Conservation (phyloP, 2,888 invertebrate genomes). For the Dicranocentrus wangi region DNA sequence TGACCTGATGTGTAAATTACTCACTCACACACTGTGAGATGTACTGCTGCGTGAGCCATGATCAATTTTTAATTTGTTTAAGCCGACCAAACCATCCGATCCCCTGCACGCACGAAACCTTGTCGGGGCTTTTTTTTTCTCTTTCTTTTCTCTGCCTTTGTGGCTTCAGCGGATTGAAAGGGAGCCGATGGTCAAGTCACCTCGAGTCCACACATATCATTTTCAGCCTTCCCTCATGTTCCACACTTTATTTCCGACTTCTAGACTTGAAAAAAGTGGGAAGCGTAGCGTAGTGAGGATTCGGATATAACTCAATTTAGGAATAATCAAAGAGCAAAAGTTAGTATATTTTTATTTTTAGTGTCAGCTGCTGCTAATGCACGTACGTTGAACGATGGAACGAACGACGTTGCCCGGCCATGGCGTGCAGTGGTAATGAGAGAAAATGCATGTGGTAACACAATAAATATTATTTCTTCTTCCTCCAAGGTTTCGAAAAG, state of each 20-base stretch:
- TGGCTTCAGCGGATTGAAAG: conserved; percentile 1
- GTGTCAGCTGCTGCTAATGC: conserved; percentile 54
- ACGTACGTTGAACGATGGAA: conserved; percentile 21
- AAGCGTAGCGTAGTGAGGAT: too few species aligned
- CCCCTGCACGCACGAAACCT: neutral
- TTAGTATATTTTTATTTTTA: conserved; percentile 49
- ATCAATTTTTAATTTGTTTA: conserved; percentile 66
- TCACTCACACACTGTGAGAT: conserved; percentile 54
- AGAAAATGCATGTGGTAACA: conserved; percentile 56
- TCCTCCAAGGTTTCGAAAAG: conserved; percentile 10
- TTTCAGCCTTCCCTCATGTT: neutral
- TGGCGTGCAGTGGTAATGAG: conserved; percentile 45
- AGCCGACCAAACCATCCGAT: conserved; percentile 15
- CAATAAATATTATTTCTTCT: conserved; percentile 35
- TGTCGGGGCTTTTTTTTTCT: neutral
- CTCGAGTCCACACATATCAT: neutral
- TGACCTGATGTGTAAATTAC: conserved; percentile 65
- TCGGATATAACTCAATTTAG: conserved; percentile 40
- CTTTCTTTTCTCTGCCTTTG: conserved; percentile 4
- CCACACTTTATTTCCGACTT: neutral
- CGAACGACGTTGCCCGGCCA: too few species aligned
- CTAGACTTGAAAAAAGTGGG: neutral
- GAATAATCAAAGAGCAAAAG: conserved; percentile 30
- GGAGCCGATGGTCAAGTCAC: conserved; percentile 31
- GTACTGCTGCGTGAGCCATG: conserved; percentile 58